Evolutionary conservation across 2,113 vertebrate species (phyloP).

Genomic region (Myodes glareolus): DNA sequence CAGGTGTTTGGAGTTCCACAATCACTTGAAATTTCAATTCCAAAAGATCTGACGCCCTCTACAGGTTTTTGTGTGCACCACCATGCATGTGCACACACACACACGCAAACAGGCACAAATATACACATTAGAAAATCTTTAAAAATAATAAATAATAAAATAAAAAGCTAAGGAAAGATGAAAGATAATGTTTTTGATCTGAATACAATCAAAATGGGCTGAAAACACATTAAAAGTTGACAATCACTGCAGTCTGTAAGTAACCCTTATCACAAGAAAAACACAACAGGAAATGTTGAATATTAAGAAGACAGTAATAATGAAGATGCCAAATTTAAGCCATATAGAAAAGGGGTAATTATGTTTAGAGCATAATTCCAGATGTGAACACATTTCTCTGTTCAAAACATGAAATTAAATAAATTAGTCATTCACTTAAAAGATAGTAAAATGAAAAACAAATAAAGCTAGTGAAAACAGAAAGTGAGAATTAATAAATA

Average conservation of each 20-base stretch:
- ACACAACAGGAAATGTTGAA: background rate
- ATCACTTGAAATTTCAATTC: background rate
- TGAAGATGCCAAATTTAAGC: background rate
- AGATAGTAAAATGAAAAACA: conserved; percentile 9
- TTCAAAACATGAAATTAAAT: background rate
- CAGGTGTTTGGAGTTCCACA: background rate
- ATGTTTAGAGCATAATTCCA: background rate
- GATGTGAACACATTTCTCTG: background rate
- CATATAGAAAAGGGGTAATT: background rate
- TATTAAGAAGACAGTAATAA: conserved; percentile 4
- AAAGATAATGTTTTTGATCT: background rate
- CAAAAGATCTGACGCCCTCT: too few relatives aligned
- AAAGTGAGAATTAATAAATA: conserved; percentile 1
- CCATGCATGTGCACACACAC: background rate
- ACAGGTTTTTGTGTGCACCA: background rate
- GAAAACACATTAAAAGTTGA: background rate
- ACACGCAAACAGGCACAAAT: background rate
- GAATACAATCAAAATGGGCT: background rate
- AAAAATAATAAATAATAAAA: background rate
- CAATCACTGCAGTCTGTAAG: background rate
- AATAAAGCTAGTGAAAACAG: background rate
- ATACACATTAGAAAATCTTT: background rate
- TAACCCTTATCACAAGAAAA: background rate
- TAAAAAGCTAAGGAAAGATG: background rate
- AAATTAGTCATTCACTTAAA: conserved; percentile 32